Evolutionary conservation across 2,888 invertebrate genomes (phyloP).

Genomic region (Eudasyphora cyanicolor): DNA sequence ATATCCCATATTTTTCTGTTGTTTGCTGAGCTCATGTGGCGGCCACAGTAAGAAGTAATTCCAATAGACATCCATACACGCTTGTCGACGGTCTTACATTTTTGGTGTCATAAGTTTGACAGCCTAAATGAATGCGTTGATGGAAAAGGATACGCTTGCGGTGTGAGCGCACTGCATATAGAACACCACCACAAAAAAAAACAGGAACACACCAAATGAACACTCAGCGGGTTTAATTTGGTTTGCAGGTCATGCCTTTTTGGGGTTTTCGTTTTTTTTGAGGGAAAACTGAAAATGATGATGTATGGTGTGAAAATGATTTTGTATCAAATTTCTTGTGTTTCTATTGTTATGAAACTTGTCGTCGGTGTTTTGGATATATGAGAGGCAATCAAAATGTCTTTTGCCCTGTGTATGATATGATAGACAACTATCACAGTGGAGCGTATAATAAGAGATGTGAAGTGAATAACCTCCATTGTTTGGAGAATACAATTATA

Average conservation of each 20-base stretch:
- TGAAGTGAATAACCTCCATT: conserved; percentile 5
- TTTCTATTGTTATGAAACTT: neutral
- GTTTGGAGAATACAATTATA: neutral
- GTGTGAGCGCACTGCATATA: neutral
- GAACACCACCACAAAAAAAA: neutral
- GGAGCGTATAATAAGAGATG: neutral
- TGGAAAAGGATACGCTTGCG: conserved; percentile 64
- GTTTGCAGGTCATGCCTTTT: neutral
- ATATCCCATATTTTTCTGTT: conserved; percentile 42
- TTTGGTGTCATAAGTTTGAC: conserved; percentile 62
- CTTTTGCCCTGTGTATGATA: neutral
- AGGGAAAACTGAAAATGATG: neutral
- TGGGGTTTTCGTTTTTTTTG: neutral
- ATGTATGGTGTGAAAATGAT: conserved; percentile 39
- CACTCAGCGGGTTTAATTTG: conserved; percentile 46
- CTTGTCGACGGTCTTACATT: conserved; percentile 16
- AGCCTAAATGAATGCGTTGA: conserved; percentile 64
- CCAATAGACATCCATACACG: conserved; percentile 2
- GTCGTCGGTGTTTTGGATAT: neutral
- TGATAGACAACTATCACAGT: neutral
- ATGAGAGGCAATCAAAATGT: conserved; percentile 40
- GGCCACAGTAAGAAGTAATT: neutral
- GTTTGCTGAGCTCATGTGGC: conserved; percentile 55
- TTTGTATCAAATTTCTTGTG: conserved; percentile 48
- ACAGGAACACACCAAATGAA: conserved; percentile 1